phyloP scores from a whole-genome alignment of 2,888 invertebrate genomes.

The Lepidocyrtinus sp. region DNA sequence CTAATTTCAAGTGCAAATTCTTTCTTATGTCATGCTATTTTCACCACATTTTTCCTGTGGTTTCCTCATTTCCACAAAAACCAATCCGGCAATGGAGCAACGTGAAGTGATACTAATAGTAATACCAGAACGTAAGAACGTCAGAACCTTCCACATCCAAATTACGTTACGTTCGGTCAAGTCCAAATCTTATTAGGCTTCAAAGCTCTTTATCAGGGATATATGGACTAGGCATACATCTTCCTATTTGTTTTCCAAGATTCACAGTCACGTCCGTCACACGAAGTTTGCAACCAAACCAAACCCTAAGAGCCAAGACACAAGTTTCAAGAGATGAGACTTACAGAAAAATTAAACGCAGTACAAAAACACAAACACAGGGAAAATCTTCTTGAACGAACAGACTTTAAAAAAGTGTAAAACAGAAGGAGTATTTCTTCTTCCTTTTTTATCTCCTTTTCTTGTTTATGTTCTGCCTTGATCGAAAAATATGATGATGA shows the following conservation, averaged over 20 bases:
- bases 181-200: background rate
- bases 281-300: background rate
- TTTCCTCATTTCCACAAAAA: too few species aligned
- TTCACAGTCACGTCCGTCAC: too few species aligned
- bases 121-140: too few species aligned
- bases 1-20: too few species aligned
- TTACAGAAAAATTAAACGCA: too few species aligned
- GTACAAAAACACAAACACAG: background rate
- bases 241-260: background rate
- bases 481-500: constrained; percentile 1
- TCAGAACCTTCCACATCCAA: background rate
- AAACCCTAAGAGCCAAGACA: background rate
- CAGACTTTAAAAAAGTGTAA: background rate
- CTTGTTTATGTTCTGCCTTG: background rate
- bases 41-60: too few species aligned
- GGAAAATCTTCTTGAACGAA: too few species aligned
- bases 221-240: background rate
- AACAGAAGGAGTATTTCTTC: background rate
- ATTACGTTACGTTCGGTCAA: constrained; percentile 3
- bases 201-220: background rate
- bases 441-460: background rate
- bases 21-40: too few species aligned
- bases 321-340: background rate
- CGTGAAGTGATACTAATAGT: too few species aligned
- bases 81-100: too few species aligned